Conservation (phyloP, 2,113 vertebrate species). For the Epinephelus fuscoguttatus region DNA sequence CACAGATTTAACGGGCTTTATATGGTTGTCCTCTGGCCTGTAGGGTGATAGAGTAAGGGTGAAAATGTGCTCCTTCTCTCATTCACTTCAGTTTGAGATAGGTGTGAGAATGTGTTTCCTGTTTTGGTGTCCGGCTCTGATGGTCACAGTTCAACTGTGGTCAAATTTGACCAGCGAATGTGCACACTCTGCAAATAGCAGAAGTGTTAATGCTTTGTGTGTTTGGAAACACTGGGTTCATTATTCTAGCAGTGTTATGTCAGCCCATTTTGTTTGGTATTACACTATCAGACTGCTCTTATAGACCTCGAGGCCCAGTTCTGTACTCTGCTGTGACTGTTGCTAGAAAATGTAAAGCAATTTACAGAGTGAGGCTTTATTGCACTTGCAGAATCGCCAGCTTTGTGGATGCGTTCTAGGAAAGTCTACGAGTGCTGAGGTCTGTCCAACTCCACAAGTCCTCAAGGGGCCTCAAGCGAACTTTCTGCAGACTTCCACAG, state of each 20-base stretch:
- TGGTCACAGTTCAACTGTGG: not conserved
- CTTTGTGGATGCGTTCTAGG: too few species aligned
- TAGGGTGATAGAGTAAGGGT: not conserved
- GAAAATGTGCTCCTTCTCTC: not conserved
- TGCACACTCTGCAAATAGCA: not conserved
- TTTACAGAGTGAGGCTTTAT: too few species aligned
- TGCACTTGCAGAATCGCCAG: too few species aligned
- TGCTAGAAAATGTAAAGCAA: not conserved
- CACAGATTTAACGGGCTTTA: not conserved
- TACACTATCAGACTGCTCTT: not conserved
- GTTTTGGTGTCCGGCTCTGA: not conserved
- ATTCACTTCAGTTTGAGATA: not conserved
- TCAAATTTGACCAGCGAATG: not conserved
- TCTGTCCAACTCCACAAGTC: too few species aligned
- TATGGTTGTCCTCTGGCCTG: not conserved
- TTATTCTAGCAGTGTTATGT: not conserved
- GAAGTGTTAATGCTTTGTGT: not conserved
- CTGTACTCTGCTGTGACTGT: not conserved
- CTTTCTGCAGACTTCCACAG: too few species aligned
- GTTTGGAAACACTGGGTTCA: not conserved
- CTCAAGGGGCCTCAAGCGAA: too few species aligned
- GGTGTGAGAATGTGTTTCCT: conserved; percentile 3
- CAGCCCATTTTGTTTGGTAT: not conserved
- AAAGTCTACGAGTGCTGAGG: too few species aligned
- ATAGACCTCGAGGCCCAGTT: not conserved